A percentile compares a stretch with the other conserved stretches of the same genome.
Evolutionary conservation across 2,888 invertebrate species (phyloP).

Genomic region (Ophioninae sp.): DNA sequence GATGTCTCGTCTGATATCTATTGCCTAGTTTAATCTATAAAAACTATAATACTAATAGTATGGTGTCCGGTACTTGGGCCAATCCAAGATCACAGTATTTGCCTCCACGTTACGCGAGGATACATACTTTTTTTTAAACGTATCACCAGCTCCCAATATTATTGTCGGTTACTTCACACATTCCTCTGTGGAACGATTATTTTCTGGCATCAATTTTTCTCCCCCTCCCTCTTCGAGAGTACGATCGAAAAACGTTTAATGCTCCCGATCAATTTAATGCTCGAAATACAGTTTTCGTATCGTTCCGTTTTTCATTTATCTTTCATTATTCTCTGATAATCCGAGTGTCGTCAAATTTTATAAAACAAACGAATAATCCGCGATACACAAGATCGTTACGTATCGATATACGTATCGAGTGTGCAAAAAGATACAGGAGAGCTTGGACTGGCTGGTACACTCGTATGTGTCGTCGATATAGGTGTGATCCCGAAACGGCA

Average conservation of each 20-base stretch:
- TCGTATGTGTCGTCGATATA: constrained; percentile 49
- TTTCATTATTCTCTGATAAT: constrained; percentile 5
- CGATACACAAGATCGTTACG: constrained; percentile 7
- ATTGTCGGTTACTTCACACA: constrained; percentile 56
- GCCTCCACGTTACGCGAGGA: constrained; percentile 22
- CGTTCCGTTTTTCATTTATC: background rate
- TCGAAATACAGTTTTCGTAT: constrained; percentile 18
- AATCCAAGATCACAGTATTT: constrained; percentile 57
- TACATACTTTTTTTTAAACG: constrained; percentile 19
- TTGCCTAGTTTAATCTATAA: constrained; percentile 77
- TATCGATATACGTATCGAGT: constrained; percentile 9
- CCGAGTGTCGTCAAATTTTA: constrained; percentile 31
- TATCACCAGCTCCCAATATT: constrained; percentile 49
- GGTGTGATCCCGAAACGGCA: constrained; percentile 38
- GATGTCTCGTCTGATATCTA: constrained; percentile 77
- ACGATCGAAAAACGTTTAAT: constrained; percentile 48
- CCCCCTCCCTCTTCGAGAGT: background rate
- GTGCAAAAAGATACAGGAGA: constrained; percentile 69
- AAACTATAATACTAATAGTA: constrained; percentile 79
- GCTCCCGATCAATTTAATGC: constrained; percentile 42
- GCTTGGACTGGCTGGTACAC: constrained; percentile 75
- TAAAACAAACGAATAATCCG: constrained; percentile 28
- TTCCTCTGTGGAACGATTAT: constrained; percentile 15
- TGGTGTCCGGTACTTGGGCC: constrained; percentile 71
- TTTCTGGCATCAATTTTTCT: background rate